Evolutionary conservation across 2,888 invertebrate genomes (phyloP).

Genomic region (Volucella zonaria): DNA sequence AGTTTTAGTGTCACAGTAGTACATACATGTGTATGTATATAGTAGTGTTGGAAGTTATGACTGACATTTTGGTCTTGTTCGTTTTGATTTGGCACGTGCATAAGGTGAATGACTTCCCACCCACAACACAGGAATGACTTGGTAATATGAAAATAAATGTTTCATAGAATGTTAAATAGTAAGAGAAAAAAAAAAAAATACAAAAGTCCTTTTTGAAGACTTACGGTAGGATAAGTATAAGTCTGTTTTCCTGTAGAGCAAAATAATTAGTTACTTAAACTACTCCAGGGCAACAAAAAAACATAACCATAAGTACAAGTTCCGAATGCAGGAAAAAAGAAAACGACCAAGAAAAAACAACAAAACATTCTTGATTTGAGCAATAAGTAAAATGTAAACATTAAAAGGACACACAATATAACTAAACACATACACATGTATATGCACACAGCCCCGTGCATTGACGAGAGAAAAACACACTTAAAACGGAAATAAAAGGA

Average conservation of each 20-base stretch:
- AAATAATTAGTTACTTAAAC: constrained; percentile 77
- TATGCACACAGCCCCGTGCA: background rate
- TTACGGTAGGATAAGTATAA: background rate
- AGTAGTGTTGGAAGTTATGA: constrained; percentile 13
- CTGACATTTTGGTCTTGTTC: constrained; percentile 47
- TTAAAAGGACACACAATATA: constrained; percentile 34
- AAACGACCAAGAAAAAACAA: constrained; percentile 41
- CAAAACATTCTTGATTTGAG: constrained; percentile 42
- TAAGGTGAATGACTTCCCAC: constrained; percentile 59
- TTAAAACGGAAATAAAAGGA: constrained; percentile 18
- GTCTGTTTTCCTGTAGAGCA: constrained; percentile 44
- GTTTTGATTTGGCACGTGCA: constrained; percentile 43
- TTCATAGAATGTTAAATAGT: constrained; percentile 15
- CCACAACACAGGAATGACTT: background rate
- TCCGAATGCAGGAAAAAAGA: constrained; percentile 33
- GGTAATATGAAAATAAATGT: constrained; percentile 48
- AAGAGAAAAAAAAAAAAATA: background rate
- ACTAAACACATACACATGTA: constrained; percentile 13
- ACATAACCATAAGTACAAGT: constrained; percentile 28
- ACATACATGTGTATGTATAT: background rate
- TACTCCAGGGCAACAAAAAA: constrained; percentile 75
- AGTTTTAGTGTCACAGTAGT: background rate
- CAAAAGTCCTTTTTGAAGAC: constrained; percentile 33
- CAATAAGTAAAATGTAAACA: constrained; percentile 48
- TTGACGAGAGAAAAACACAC: constrained; percentile 30